A percentile compares a stretch with the other conserved stretches of the same genome.
These are phyloP conservation scores for Rhodeus uyekii DNA, from an alignment of 2,797 vertebrate species.

Conservation along the genomic window DNA sequence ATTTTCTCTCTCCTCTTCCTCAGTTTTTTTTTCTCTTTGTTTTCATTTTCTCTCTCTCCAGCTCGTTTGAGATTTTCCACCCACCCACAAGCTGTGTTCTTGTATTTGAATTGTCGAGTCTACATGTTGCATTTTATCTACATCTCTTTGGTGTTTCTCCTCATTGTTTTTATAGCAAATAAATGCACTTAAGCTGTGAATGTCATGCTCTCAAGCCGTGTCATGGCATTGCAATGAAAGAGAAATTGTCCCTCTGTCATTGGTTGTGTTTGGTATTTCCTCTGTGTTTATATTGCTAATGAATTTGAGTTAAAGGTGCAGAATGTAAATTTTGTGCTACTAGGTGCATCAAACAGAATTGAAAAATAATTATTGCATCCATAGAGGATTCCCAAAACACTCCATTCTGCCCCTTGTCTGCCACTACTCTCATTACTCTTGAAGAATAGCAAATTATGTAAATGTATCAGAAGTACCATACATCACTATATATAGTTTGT, in stretches of 20 bases:
- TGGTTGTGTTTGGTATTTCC: neutral
- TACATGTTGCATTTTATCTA: slow-evolving; percentile 33
- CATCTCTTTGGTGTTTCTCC: slow-evolving; percentile 16
- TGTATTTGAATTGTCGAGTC: slow-evolving; percentile 25
- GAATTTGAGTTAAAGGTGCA: neutral
- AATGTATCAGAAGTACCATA: neutral
- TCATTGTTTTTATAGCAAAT: slow-evolving; percentile 31
- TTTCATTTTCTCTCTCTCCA: slow-evolving; percentile 14
- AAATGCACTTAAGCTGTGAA: slow-evolving; percentile 23
- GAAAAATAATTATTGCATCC: neutral
- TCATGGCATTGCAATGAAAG: neutral
- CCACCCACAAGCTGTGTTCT: slow-evolving; percentile 55
- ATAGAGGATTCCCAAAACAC: neutral
- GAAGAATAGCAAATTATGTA: neutral
- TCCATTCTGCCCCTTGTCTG: neutral
- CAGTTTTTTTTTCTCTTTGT: neutral
- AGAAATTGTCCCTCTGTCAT: neutral
- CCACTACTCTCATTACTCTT: neutral
- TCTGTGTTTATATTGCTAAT: neutral
- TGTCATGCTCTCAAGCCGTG: too few species aligned
- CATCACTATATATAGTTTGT: neutral
- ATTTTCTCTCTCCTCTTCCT: neutral
- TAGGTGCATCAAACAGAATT: neutral
- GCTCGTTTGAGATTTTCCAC: slow-evolving; percentile 35
- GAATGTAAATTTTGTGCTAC: neutral